Conservation (phyloP, 2,113 vertebrate genomes). For the Dromaius novaehollandiae region DNA sequence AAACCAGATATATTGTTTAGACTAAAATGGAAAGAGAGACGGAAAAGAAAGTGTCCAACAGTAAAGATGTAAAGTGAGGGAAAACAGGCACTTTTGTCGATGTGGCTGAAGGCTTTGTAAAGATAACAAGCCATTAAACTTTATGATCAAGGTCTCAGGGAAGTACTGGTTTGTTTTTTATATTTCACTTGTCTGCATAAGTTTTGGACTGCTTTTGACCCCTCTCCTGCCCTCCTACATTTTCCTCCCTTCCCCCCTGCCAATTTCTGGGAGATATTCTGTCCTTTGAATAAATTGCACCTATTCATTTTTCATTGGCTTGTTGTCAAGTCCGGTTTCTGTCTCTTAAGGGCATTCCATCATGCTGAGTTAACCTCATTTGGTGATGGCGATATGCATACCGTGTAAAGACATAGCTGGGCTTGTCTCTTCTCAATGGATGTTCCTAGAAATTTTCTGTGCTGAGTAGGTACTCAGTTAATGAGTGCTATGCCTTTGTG, state of each 20-base stretch:
- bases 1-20: not conserved
- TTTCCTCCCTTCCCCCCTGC: not conserved
- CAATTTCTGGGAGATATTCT: not conserved
- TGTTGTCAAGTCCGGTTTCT: not conserved
- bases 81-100: not conserved
- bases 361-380: not conserved
- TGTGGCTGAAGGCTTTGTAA: not conserved
- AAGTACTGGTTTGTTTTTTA: not conserved
- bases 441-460: not conserved
- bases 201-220: not conserved
- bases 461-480: not conserved
- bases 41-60: not conserved
- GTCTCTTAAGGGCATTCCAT: not conserved
- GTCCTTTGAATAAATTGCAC: not conserved
- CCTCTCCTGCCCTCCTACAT: not conserved
- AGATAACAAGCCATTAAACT: slow-evolving; percentile 25
- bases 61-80: not conserved
- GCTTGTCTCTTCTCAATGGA: not conserved
- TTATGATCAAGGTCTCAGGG: not conserved
- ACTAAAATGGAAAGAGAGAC: not conserved
- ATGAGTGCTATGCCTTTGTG: not conserved
- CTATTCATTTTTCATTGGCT: not conserved
- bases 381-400: not conserved
- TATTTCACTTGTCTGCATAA: not conserved
- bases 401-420: not conserved